Percentiles rank a stretch among this genome's conserved stretches.
These are phyloP conservation scores for Callosobruchus maculatus DNA, from an alignment of 2,888 invertebrate genomes.

Conservation along the genomic window DNA sequence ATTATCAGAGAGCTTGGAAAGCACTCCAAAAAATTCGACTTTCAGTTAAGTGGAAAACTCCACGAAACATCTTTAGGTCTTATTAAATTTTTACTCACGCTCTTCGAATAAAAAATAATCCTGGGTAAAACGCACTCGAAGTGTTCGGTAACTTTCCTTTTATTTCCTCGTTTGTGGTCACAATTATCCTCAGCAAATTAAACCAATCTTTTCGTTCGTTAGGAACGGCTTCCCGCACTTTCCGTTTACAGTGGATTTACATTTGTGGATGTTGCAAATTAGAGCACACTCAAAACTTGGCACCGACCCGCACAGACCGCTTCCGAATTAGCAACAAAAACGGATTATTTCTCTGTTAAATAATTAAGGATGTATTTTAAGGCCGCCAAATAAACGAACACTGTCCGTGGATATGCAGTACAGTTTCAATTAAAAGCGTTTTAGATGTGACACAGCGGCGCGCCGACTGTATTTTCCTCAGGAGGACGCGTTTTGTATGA, in stretches of 20 bases:
- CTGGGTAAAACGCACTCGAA: neutral
- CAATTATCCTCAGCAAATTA: neutral
- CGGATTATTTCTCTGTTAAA: slow-evolving; percentile 4
- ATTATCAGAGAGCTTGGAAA: too few species aligned
- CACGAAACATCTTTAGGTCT: neutral
- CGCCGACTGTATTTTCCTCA: slow-evolving; percentile 3
- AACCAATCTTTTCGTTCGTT: neutral
- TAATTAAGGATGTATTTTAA: slow-evolving; percentile 26
- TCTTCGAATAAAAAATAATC: neutral
- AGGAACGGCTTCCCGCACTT: neutral
- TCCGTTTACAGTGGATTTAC: neutral
- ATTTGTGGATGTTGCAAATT: neutral
- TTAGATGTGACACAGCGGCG: slow-evolving; percentile 31
- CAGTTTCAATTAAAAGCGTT: slow-evolving; percentile 39
- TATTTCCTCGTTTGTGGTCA: neutral
- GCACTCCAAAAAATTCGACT: too few species aligned
- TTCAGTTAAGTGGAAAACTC: too few species aligned
- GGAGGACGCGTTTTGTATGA: too few species aligned
- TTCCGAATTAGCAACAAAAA: neutral
- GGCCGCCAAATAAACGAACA: slow-evolving; percentile 30
- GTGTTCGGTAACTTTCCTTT: neutral
- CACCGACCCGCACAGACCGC: neutral
- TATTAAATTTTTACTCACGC: neutral
- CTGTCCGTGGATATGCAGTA: slow-evolving; percentile 34
- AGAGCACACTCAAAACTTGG: slow-evolving; percentile 1